Evolutionary conservation across 2,113 vertebrate genomes (phyloP), one percentile per base, ranked within the genome.

Genomic region (Tyrannus savana): DNA sequence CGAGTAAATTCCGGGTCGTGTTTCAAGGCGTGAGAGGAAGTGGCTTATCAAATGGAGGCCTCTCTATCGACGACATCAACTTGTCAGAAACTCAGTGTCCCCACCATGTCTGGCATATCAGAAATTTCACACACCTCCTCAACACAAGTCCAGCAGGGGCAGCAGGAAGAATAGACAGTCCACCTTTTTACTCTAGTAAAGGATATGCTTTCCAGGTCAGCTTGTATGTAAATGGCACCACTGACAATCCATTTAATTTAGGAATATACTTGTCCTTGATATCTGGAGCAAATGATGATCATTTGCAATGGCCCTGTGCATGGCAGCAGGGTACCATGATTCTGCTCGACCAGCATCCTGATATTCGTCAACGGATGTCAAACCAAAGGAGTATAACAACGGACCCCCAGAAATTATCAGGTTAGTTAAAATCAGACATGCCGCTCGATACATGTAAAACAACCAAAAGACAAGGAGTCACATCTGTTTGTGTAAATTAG

Each of bases 11-110:
- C 95, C 95, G 98, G 7, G 97, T 99, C 14, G 97, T 98, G 39
- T 99, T 99, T 94, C 75, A 98, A 98, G 99, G 98, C 0, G n/a
- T 95, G 53, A 98, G 96, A 96, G 97, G 93, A 42, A 58, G 39
- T 10, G 90, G 95, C 4, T 58, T 55, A 8, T 96, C 98, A 11
- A 18, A 44, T 2, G 99, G 99, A 31, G 99, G 99, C 21, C 94
- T 99, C 56, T 99, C 99, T 23, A 97, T 99, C 72, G 99, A 99
- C 7, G 99, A 99, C 89, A 98, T 99, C 93, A 99, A 99, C 96
- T 97, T 99, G 25, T 99, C 99, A 4, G 99, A 99, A 96, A 99
- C 98, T 15, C 95, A 92, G 47, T 99, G 99, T 96, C 99, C 99
- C 39, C 98, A 99, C 72, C 98, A 99, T 1, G 14, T 97, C 44